These are phyloP conservation scores for Siniperca chuatsi DNA, from an alignment of 2,113 vertebrate species.

Conservation along the genomic window DNA sequence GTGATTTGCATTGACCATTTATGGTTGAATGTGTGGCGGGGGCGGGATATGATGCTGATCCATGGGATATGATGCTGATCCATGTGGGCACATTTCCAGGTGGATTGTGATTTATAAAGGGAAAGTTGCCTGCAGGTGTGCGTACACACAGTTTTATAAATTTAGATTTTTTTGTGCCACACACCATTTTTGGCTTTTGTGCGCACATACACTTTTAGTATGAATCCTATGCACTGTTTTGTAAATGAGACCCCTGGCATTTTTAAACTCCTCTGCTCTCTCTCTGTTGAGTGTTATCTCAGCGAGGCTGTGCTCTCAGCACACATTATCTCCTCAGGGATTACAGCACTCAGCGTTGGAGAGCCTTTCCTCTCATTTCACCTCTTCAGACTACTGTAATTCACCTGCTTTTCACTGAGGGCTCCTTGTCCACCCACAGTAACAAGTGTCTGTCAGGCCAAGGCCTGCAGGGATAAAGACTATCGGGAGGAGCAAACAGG, in stretches of 20 bases:
- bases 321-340: constrained; percentile 65
- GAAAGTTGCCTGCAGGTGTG: too few relatives aligned
- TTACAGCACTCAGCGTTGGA: constrained; percentile 41
- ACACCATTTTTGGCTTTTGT: too few relatives aligned
- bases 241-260: not conserved
- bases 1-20: too few relatives aligned
- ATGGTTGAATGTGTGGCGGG: too few relatives aligned
- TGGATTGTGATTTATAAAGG: too few relatives aligned
- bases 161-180: too few relatives aligned
- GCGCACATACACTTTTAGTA: too few relatives aligned
- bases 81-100: too few relatives aligned
- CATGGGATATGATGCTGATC: too few relatives aligned
- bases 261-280: constrained; percentile 16
- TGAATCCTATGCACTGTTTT: too few relatives aligned
- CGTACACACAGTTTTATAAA: too few relatives aligned
- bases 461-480: constrained; percentile 23
- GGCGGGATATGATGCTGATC: too few relatives aligned
- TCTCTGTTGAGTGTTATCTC: not conserved
- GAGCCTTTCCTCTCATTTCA: constrained; percentile 56
- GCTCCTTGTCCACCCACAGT: constrained; percentile 27
- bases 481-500: constrained; percentile 32
- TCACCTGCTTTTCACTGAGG: constrained; percentile 50
- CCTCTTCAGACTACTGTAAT: constrained; percentile 51
- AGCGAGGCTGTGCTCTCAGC: constrained; percentile 35
- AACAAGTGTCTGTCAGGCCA: constrained; percentile 33